Conservation (phyloP, 2,113 vertebrate species). For the Euleptes europaea region DNA sequence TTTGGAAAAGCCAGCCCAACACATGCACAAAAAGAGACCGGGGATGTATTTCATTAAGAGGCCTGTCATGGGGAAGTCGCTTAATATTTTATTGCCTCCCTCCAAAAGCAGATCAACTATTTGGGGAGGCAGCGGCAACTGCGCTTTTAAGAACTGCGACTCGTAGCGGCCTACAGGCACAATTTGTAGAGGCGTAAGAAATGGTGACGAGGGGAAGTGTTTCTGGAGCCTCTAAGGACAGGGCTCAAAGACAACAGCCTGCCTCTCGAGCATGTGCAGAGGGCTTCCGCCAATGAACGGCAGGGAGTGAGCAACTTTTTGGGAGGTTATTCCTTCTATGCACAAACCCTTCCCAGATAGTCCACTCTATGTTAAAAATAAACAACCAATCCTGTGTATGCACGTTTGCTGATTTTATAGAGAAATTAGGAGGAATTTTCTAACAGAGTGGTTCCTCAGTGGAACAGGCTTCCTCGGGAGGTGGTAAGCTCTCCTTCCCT, state of each 20-base stretch:
- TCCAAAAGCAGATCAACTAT: neutral
- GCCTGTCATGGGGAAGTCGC: neutral
- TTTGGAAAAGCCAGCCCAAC: slow-evolving; percentile 18
- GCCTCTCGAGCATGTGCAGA: neutral
- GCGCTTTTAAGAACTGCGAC: neutral
- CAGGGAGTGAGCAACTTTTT: too few species aligned
- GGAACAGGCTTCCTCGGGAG: too few species aligned
- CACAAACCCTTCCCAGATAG: too few species aligned
- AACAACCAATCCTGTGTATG: too few species aligned
- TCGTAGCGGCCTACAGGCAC: neutral
- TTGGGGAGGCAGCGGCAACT: neutral
- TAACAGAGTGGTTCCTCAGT: too few species aligned
- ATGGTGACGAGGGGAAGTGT: neutral
- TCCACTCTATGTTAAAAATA: too few species aligned
- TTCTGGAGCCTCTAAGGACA: too few species aligned
- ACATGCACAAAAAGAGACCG: slow-evolving; percentile 23
- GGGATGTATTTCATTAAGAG: neutral
- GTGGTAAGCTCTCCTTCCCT: too few species aligned
- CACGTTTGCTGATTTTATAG: too few species aligned
- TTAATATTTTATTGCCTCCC: neutral
- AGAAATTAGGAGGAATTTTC: too few species aligned
- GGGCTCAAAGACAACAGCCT: neutral
- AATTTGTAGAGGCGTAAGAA: neutral
- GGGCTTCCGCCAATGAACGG: neutral
- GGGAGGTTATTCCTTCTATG: too few species aligned